A percentile compares a stretch with the other conserved stretches of the same genome.
These are phyloP conservation scores for Chlorocebus sabaeus DNA, from an alignment of 2,113 vertebrate genomes.

Conservation along the genomic window DNA sequence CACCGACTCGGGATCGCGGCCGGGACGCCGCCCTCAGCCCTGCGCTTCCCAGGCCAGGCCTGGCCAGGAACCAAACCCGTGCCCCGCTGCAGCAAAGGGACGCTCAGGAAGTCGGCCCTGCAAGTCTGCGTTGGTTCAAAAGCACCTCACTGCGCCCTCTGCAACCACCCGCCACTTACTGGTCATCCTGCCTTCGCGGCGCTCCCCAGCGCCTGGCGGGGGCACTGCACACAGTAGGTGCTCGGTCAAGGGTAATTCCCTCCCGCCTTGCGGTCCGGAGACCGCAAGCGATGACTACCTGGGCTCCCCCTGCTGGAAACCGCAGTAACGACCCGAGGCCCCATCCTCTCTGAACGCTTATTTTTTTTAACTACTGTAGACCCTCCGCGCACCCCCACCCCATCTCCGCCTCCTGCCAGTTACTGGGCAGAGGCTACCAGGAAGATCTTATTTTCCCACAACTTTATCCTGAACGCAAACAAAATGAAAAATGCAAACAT, in stretches of 20 bases:
- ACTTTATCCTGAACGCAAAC: conserved; percentile 27
- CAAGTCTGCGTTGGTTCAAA: not conserved
- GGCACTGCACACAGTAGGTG: not conserved
- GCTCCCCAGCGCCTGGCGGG: not conserved
- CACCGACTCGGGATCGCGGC: no score
- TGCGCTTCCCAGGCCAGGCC: not conserved
- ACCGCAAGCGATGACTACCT: rapidly evolving
- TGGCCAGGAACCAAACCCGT: not conserved
- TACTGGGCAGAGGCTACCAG: not conserved
- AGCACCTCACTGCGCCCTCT: not conserved
- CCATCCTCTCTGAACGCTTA: rapidly evolving
- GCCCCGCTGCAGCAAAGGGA: not conserved
- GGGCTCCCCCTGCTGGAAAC: conserved; percentile 63
- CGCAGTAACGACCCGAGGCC: not conserved
- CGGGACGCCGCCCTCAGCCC: not conserved
- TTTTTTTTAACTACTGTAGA: not conserved
- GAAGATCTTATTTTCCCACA: not conserved
- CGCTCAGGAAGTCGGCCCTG: not conserved
- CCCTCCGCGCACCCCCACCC: not conserved
- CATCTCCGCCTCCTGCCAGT: not conserved
- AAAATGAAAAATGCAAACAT: not conserved
- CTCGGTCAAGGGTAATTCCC: not conserved
- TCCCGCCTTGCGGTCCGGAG: rapidly evolving
- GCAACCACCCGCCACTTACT: not conserved
- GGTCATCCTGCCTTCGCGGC: rapidly evolving